Conservation (phyloP, 2,888 invertebrate genomes). For the Microctonus hyperodae region DNA sequence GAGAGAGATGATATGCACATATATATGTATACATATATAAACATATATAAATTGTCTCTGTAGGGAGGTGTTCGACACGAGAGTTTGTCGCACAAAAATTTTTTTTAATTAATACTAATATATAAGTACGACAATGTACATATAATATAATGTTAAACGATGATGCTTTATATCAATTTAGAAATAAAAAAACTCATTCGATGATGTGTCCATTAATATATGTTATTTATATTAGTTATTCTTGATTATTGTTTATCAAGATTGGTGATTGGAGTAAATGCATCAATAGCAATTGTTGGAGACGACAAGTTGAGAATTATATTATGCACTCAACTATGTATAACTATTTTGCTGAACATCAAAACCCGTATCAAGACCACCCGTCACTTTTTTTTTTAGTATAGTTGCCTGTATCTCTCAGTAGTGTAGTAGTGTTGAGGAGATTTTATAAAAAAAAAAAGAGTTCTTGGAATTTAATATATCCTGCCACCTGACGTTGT, state of each 20-base stretch:
- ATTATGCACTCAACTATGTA: slow-evolving; percentile 6
- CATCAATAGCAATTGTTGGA: background rate
- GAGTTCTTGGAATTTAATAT: background rate
- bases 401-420: too few species aligned
- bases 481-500: background rate
- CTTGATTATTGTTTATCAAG: background rate
- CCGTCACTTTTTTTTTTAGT: slow-evolving; percentile 7
- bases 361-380: background rate
- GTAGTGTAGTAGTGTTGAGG: too few species aligned
- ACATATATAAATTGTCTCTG: background rate
- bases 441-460: background rate
- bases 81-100: background rate
- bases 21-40: background rate
- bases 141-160: too few species aligned
- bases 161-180: background rate
- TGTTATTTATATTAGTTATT: background rate
- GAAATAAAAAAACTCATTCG: background rate
- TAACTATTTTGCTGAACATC: background rate
- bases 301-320: background rate
- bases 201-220: background rate
- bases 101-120: background rate
- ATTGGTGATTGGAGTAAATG: background rate
- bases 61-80: too few species aligned
- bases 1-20: background rate
- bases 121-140: too few species aligned